phyloP scores from a whole-genome alignment of 2,113 vertebrate species.

The Protobothrops flavoviridis region DNA sequence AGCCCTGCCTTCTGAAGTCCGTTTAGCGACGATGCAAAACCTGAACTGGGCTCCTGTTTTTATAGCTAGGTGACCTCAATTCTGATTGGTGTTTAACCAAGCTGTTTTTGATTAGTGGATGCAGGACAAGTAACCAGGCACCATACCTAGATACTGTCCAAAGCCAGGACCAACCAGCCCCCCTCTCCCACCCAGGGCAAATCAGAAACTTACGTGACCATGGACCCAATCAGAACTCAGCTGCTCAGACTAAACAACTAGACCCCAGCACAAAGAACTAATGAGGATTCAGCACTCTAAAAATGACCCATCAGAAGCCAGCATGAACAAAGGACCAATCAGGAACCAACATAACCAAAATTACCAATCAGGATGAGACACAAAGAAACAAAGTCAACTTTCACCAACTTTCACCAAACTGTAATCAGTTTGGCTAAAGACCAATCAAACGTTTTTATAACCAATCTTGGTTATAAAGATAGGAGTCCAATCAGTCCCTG shows the following conservation, averaged over 20 bases:
- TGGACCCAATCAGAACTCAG: background rate
- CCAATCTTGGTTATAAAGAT: background rate
- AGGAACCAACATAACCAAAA: background rate
- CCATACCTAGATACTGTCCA: background rate
- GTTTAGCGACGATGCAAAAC: too few relatives aligned
- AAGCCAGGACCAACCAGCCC: background rate
- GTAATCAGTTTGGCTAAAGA: background rate
- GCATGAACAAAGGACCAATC: background rate
- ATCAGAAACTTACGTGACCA: background rate
- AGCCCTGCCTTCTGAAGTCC: too few relatives aligned
- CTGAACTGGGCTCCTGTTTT: background rate
- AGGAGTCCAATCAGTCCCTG: background rate
- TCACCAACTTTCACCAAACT: background rate
- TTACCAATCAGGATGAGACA: background rate
- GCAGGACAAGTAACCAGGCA: background rate
- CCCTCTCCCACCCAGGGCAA: background rate
- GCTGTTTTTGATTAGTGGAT: background rate
- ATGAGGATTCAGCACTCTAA: background rate
- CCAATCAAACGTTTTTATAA: background rate
- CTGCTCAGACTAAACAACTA: background rate
- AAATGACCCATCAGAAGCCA: background rate
- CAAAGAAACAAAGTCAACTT: background rate
- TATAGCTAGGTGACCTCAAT: background rate
- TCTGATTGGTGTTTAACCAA: constrained; percentile 23
- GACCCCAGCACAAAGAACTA: background rate